Percentiles rank a stretch among this genome's conserved stretches.
These are phyloP conservation scores for Neoscelio sp. DNA, from an alignment of 2,888 invertebrate species.

Conservation along the genomic window DNA sequence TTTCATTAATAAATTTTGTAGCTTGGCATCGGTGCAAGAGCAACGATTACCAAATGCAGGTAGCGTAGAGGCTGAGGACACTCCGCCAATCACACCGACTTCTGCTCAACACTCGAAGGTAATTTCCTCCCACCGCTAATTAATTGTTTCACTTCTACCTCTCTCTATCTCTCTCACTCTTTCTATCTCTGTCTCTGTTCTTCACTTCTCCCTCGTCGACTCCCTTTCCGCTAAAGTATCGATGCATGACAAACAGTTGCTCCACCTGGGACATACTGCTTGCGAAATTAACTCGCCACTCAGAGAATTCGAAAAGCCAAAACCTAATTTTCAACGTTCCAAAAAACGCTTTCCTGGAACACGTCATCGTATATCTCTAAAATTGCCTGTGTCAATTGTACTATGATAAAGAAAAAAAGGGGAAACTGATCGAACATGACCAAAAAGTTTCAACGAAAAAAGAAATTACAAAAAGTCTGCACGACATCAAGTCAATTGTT, in stretches of 20 bases:
- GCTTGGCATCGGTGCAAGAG: conserved; percentile 98
- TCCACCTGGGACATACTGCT: conserved; percentile 66
- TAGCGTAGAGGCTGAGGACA: conserved; percentile 85
- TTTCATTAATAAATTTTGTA: conserved; percentile 80
- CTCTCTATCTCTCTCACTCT: conserved; percentile 65
- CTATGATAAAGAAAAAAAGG: conserved; percentile 12
- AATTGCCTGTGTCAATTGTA: conserved; percentile 12
- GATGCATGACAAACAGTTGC: conserved; percentile 67
- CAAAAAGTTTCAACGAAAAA: too few species aligned
- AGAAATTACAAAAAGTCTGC: too few species aligned
- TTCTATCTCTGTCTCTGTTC: conserved; percentile 63
- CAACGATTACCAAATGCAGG: conserved; percentile 90
- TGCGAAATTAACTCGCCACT: conserved; percentile 57
- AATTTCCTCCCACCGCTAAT: conserved; percentile 75
- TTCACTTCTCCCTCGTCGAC: conserved; percentile 66
- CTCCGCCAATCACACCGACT: conserved; percentile 86
- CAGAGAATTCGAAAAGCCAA: conserved; percentile 4
- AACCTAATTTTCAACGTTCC: not conserved
- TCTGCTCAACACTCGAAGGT: conserved; percentile 90
- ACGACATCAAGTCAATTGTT: conserved; percentile 4
- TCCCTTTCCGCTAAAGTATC: conserved; percentile 61
- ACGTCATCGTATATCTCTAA: conserved; percentile 39
- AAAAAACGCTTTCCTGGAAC: conserved; percentile 6
- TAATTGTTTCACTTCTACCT: conserved; percentile 73
- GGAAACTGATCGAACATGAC: conserved; percentile 1